Base-by-base conservation (phyloP, 2,113 vertebrate genomes). In the Camelus dromedarius region DNA sequence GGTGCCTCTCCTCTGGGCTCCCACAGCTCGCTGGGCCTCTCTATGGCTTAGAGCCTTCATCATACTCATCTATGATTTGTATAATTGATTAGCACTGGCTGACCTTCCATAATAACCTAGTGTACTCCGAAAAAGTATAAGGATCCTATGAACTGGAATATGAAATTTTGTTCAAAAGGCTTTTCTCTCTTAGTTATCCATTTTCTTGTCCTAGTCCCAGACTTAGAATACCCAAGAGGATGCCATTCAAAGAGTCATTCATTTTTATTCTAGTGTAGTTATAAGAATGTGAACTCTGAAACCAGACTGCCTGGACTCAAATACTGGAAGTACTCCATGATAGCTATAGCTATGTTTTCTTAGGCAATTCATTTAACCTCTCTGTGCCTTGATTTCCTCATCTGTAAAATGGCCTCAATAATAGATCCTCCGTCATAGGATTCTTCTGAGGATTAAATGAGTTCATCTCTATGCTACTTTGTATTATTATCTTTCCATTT, bases 341-440 rank as follows among this genome's bases (percentile, higher is more conserved):
- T 77, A 77, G 28, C 8, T 69, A 84, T 77, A 77, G 28, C 8
- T 69, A 81, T 76, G 7, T 54, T 77, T 19, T 58, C 81, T 83
- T 87, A 54, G 62, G 13, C 16, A 67, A 75, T 73, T 85, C 83
- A 72, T 18, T 76, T 72, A 89, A 67, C 14, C 35, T 84, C 16
- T 72, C 38, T 69, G 60, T 91, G 8, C n/a, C 52, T 96, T 85
- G 26, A 93, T 76, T 89, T 89, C 56, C 66, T 92, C 72, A 89
- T 80, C 66, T 90, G 46, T 86, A 83, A 73, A 95, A 85, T 89
- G 32, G 26, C 19, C 14, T 77, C 24, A 81, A 69, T 89, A 42
- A 58, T 12, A 58, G 18, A 52, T 22, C 6, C 48, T 92, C 30
- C 69, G n/a, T 94, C 38, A 50, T 16, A 73, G 42, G 8, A 79